Evolutionary conservation across 2,797 vertebrate species (phyloP), one percentile per base, ranked within the genome.

Genomic region (Emys orbicularis): DNA sequence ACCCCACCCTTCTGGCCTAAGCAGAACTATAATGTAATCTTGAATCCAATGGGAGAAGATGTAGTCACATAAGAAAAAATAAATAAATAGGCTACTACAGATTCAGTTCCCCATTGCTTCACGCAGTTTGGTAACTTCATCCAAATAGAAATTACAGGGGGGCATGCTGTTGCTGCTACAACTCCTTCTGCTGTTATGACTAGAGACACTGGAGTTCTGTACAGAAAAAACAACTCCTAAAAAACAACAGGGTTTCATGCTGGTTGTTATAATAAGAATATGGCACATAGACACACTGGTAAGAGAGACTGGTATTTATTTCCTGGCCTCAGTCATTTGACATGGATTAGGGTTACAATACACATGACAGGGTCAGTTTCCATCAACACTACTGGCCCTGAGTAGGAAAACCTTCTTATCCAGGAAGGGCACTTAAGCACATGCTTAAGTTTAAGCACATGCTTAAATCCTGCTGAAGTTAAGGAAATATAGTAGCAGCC

Each of bases 331-430:
- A 44, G 79, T 81, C 92, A 91, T 61, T 59, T 76, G 59, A 49
- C 79, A 41, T 76, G 92, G 86, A 83, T 96, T 68, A 91, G 87
- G 93, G 80, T 88, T 86, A 79, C 29, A 94, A 90, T 94, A 87
- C n/a, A 90, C 47, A 5, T 31, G 16, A 61, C 82, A 90, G 47
- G 68, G 86, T 91, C 86, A 86, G 87, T 87, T 77, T 77, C 74
- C 47, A 72, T 47, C 27, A 47, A 49, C 74, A 15, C 74, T 18
- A 49, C 12, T 77, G 44, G 15, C 27, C 44, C 7, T 15, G 13
- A 77, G 29, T 49, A 27, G 47, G 15, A 77, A 49, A 47, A 12
- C 27, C 49, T 77, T 49, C 13, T 77, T 19, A n/a, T 29, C 47
- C 74, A 92, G 79, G 23, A 82, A 89, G 18, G 50, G 19, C 52